Conservation (phyloP, 1,140 invertebrate genomes). For the Prorops nasuta region DNA sequence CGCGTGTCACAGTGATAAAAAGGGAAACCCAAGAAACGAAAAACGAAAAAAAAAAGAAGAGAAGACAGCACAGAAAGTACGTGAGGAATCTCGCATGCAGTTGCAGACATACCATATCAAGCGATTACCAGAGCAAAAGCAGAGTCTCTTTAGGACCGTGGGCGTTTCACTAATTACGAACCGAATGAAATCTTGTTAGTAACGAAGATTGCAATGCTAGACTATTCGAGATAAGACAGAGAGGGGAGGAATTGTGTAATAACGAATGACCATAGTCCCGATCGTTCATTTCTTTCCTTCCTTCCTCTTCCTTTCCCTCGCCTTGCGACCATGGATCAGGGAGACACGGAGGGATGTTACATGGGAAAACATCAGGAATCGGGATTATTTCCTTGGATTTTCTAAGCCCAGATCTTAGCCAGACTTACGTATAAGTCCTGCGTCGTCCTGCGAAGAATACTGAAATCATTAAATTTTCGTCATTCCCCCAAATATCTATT, state of each 20-base stretch:
- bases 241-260: not conserved
- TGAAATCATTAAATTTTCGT: no score
- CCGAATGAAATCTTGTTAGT: slow-evolving; percentile 20
- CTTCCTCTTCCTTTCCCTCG: no score
- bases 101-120: slow-evolving; percentile 43
- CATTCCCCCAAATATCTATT: no score
- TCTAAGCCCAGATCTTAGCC: no score
- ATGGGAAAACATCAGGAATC: no score
- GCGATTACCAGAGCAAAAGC: slow-evolving; percentile 58
- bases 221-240: slow-evolving; percentile 8
- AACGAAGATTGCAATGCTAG: slow-evolving; percentile 14
- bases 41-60: not conserved
- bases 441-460: no score
- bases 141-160: slow-evolving; percentile 40
- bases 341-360: not conserved
- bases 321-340: not conserved
- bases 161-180: slow-evolving; percentile 18
- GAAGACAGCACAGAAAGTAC: not conserved
- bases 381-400: no score
- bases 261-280: no score
- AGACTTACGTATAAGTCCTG: no score
- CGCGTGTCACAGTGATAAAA: not conserved
- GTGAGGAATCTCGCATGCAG: slow-evolving; percentile 33
- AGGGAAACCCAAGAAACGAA: slow-evolving; percentile 8
- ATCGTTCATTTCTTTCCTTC: slow-evolving; percentile 8